These are phyloP conservation scores for Pangasius djambal DNA, from an alignment of 2,797 vertebrate genomes.

Conservation along the genomic window DNA sequence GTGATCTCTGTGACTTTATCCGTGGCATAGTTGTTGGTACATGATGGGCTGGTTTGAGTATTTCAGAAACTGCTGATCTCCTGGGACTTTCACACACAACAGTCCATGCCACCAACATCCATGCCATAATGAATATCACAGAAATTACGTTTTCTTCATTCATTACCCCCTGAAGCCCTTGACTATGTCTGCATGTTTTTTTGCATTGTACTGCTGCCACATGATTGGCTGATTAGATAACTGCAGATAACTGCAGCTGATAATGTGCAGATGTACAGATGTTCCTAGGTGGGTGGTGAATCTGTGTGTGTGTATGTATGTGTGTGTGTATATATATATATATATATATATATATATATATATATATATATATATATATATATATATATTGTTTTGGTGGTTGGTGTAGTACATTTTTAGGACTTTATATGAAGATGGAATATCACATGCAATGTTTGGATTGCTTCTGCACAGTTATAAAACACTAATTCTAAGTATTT, in stretches of 20 bases:
- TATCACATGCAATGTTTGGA: slow-evolving; percentile 31
- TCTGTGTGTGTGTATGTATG: not conserved
- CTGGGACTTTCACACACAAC: no score
- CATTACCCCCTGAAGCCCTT: not conserved
- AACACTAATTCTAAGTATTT: slow-evolving; percentile 11
- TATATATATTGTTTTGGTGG: not conserved
- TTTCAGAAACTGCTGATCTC: no score
- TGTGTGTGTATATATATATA: no score
- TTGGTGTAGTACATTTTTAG: not conserved
- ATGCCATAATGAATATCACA: no score
- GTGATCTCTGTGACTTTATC: no score
- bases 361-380: not conserved
- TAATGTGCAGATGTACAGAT: not conserved
- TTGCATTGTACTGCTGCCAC: not conserved
- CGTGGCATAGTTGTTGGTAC: no score
- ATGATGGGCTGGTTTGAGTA: no score
- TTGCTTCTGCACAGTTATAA: slow-evolving; percentile 34
- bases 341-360: no score
- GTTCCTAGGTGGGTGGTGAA: not conserved
- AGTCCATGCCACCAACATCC: no score
- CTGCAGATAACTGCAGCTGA: not conserved
- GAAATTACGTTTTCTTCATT: no score
- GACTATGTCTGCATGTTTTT: not conserved
- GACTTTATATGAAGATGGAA: slow-evolving; percentile 17
- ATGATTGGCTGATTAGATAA: not conserved